Evolutionary conservation across 1,140 invertebrate species (phyloP), one percentile per base, ranked within the genome.

Genomic region (Notospermus geniculatus): DNA sequence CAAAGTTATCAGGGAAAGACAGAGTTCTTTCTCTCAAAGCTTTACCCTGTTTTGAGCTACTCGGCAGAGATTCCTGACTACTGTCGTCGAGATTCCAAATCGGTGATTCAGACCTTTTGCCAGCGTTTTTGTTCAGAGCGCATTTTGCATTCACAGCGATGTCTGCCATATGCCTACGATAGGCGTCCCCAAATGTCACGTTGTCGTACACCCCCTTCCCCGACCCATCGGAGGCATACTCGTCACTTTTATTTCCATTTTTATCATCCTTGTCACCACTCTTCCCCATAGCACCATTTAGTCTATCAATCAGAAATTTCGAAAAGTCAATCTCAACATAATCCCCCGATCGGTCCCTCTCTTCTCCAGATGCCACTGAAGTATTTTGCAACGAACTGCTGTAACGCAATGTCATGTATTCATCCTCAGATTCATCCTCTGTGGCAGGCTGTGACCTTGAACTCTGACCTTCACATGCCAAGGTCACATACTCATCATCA

Each of bases 121-220:
- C n/a, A n/a, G n/a, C n/a, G n/a, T n/a, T 36, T 15, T 4, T 36
- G 4, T 36, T 36, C 32, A 15, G 15, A 36, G 32, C 15, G 4
- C 15, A 7, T 15, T 36, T 36, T 7, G 15, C 32, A 36, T 15
- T 36, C 32, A 15, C 32, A 15, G 32, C 32, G 4, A 36, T 15
- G 32, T 15, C 32, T 7, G 32, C 32, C 46, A 50, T 50, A 50
- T 50, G 46, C n/a, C 25, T 27, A 27, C 46, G 46, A n/a, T 50
- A 50, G 25, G 46, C 46, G n/a, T 19, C 46, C 4, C 46, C 46
- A 50, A 50, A 50, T 27, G 25, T 23, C 46, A 50, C 19, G n/a
- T 50, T 50, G 46, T 50, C 46, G n/a, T 50, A 50, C n/a, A 50
- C 25, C 4, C 46, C 46, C 46, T 50, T 50, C 19, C 46, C n/a